phyloP scores from a whole-genome alignment of 2,113 vertebrate species.

The Capra hircus region DNA sequence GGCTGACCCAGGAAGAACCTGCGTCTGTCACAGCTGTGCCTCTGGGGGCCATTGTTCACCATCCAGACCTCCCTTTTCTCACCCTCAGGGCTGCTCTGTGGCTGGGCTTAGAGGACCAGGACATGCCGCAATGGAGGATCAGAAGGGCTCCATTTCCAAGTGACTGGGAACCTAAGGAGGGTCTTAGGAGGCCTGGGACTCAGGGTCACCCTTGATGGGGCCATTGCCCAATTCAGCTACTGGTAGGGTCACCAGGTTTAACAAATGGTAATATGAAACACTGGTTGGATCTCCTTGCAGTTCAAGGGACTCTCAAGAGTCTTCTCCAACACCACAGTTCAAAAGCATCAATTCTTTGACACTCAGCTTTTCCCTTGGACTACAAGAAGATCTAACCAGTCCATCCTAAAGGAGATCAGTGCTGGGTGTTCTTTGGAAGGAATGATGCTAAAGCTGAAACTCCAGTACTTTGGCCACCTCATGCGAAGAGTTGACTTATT shows the following conservation, averaged over 20 bases:
- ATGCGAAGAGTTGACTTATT: no score
- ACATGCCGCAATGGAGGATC: not conserved
- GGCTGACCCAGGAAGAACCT: not conserved
- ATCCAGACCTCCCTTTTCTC: not conserved
- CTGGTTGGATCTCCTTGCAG: no score
- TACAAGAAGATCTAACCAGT: no score
- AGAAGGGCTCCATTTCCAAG: not conserved
- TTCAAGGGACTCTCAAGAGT: no score
- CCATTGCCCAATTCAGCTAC: not conserved
- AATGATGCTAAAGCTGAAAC: no score
- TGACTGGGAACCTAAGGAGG: not conserved
- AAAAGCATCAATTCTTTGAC: no score
- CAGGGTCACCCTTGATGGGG: no score
- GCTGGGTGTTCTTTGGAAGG: no score
- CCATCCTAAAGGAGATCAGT: no score
- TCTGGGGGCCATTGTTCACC: not conserved
- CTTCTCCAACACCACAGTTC: no score
- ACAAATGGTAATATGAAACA: not conserved
- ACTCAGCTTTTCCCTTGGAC: no score
- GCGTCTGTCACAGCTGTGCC: not conserved
- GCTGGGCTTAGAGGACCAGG: not conserved
- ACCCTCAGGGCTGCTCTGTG: not conserved
- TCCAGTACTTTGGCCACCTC: no score
- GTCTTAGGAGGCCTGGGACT: not conserved
- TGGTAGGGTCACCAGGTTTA: not conserved